A percentile compares a stretch with the other conserved stretches of the same genome.
phyloP scores from a whole-genome alignment of 2,888 invertebrate genomes.

The Resseliella maxima region DNA sequence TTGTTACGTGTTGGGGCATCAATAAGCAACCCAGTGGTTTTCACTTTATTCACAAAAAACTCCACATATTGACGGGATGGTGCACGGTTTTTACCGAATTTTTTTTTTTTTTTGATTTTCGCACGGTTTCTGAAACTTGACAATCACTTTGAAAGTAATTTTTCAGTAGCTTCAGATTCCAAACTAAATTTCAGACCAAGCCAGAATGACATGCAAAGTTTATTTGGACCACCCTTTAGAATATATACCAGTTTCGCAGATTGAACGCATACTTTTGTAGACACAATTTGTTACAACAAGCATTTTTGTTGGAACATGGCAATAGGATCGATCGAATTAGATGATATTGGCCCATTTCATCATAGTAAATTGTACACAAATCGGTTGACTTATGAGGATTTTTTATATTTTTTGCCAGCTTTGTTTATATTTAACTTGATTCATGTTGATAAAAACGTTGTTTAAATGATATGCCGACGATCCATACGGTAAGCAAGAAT shows the following conservation, averaged over 20 bases:
- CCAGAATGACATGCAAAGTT: too few relatives aligned
- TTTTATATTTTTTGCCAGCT: constrained; percentile 13
- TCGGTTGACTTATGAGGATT: constrained; percentile 57
- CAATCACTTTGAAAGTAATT: not conserved
- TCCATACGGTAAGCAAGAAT: too few relatives aligned
- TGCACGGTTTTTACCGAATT: not conserved
- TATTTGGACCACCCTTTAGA: too few relatives aligned
- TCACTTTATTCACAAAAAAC: constrained; percentile 41
- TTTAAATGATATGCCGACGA: too few relatives aligned
- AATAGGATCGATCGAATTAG: constrained; percentile 72
- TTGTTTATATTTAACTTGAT: too few relatives aligned
- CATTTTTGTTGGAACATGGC: constrained; percentile 78
- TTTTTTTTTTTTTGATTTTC: not conserved
- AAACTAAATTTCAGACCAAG: too few relatives aligned
- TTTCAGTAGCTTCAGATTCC: too few relatives aligned
- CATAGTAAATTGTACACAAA: constrained; percentile 78
- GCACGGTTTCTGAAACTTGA: not conserved
- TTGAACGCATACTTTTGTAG: constrained; percentile 79
- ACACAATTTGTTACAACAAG: constrained; percentile 82
- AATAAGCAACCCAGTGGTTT: constrained; percentile 6
- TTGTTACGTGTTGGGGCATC: not conserved
- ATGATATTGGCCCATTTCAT: constrained; percentile 69
- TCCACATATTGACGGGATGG: not conserved
- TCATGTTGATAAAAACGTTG: too few relatives aligned
- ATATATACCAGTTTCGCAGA: too few relatives aligned